Base-by-base conservation (phyloP, 2,888 invertebrate genomes). In the Mystacides longicornis region DNA sequence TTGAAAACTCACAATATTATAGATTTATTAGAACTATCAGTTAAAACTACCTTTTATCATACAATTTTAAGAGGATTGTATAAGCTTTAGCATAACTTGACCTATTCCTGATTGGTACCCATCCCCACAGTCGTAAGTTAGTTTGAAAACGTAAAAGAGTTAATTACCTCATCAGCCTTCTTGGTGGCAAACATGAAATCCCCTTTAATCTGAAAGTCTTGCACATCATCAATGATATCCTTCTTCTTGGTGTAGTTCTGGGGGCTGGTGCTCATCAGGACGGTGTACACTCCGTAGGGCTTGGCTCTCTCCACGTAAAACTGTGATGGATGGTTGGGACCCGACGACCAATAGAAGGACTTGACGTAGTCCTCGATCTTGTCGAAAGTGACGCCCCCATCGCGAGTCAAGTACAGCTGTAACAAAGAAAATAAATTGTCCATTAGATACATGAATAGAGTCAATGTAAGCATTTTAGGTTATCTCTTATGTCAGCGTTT, bases 111-210 rank as follows among this genome's bases (percentile, higher is more conserved):
- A n/a, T n/a, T n/a, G n/a, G n/a, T n/a, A n/a, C n/a, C n/a, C n/a
- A n/a, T n/a, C n/a, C n/a, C n/a, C n/a, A n/a, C n/a, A n/a, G n/a
- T n/a, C n/a, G n/a, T n/a, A n/a, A n/a, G n/a, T n/a, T n/a, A n/a
- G n/a, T n/a, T n/a, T n/a, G n/a, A n/a, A n/a, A n/a, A n/a, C n/a
- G n/a, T n/a, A n/a, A n/a, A n/a, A n/a, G n/a, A n/a, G n/a, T n/a
- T n/a, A n/a, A n/a, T n/a, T 48, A 86, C 86, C 74, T 79, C 77
- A 62, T 74, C 75, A 46, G 72, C 71, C 67, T 82, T 82, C 66
- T 82, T 85, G 0, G 89, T 87, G 1, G 86, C 90, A 71, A 94
- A 93, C 81, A 92, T 84, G 69, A 86, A 93, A 64, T 90, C 88
- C 16, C 86, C 89, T 66, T 85, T 86, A 27, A 91, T 81, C 67